phyloP scores from a whole-genome alignment of 2,113 vertebrate genomes.

The Microtus ochrogaster region DNA sequence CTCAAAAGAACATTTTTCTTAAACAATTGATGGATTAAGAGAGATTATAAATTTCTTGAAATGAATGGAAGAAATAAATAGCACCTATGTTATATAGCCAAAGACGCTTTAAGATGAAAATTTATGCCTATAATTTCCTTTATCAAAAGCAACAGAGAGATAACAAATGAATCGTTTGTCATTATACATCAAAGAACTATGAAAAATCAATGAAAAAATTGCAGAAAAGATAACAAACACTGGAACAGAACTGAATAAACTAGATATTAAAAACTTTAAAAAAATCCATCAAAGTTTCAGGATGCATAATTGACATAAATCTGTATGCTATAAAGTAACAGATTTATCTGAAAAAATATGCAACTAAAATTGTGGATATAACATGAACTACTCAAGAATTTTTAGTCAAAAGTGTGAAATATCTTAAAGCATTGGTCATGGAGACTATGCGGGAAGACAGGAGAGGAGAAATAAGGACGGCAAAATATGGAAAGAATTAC shows the following conservation, averaged over 20 bases:
- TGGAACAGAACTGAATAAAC: not conserved
- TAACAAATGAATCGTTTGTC: not conserved
- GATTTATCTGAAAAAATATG: not conserved
- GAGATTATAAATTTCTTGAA: not conserved
- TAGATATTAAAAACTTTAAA: not conserved
- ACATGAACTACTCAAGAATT: too few species aligned
- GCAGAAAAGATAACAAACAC: not conserved
- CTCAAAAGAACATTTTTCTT: not conserved
- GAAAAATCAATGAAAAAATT: not conserved
- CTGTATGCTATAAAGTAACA: not conserved
- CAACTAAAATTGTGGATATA: not conserved
- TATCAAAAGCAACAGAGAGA: not conserved
- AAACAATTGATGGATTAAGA: not conserved
- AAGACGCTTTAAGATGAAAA: not conserved
- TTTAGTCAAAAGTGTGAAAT: not conserved
- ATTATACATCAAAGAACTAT: not conserved
- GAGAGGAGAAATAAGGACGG: not conserved
- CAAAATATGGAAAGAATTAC: not conserved
- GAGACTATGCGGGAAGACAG: rapidly evolving
- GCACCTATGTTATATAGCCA: not conserved
- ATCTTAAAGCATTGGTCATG: not conserved
- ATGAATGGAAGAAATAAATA: not conserved
- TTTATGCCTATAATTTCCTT: not conserved
- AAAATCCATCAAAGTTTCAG: not conserved
- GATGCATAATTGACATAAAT: too few species aligned